These are phyloP conservation scores for Chironomus tentans DNA, from an alignment of 2,888 invertebrate species.

Conservation along the genomic window DNA sequence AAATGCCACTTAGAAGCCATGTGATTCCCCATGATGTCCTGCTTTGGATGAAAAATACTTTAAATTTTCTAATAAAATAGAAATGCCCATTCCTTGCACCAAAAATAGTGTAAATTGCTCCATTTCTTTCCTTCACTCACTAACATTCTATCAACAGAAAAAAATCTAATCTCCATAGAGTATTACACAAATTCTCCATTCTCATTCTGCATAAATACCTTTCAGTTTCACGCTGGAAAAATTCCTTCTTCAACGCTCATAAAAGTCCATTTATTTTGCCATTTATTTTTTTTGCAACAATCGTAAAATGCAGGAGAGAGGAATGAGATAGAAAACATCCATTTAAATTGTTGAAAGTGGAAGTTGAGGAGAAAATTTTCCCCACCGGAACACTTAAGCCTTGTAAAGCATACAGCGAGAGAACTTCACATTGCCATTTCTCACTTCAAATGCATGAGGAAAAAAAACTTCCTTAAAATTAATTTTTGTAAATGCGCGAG, in stretches of 20 bases:
- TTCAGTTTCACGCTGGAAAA: not conserved
- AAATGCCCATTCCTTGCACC: no score
- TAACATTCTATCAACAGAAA: no score
- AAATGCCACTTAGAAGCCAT: no score
- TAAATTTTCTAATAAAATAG: no score
- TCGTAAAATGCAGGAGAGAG: not conserved
- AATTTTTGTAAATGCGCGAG: not conserved
- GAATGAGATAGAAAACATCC: not conserved
- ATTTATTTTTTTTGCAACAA: not conserved
- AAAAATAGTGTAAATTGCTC: no score
- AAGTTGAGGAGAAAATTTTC: not conserved
- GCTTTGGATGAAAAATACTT: no score
- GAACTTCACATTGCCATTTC: not conserved
- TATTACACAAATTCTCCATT: not conserved
- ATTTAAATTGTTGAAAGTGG: not conserved
- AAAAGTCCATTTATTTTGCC: not conserved
- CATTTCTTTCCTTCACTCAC: no score
- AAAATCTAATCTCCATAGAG: not conserved
- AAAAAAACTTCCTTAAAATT: not conserved
- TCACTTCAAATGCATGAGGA: not conserved
- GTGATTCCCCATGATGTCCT: no score
- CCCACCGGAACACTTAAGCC: slow-evolving; percentile 1
- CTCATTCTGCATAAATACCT: not conserved
- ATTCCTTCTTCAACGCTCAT: not conserved
- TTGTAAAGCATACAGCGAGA: not conserved